phyloP scores from a whole-genome alignment of 2,888 invertebrate species.

The Sicus ferrugineus region DNA sequence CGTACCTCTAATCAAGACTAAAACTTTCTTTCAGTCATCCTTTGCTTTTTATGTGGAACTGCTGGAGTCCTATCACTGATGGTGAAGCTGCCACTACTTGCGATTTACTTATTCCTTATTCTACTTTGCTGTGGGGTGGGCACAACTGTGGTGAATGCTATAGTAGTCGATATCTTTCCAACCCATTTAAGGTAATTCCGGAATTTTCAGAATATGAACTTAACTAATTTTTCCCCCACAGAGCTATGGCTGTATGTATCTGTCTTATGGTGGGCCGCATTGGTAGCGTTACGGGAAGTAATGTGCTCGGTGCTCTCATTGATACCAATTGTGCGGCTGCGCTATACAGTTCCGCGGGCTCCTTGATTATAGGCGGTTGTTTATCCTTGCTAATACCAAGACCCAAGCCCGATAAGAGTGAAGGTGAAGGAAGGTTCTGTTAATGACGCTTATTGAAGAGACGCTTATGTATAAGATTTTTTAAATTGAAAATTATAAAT shows the following conservation, averaged over 20 bases:
- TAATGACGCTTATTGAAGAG: too few species aligned
- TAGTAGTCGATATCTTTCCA: constrained; percentile 55
- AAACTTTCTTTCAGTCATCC: too few species aligned
- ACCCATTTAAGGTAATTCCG: constrained; percentile 54
- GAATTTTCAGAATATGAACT: too few species aligned
- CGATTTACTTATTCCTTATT: constrained; percentile 49
- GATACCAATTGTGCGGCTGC: constrained; percentile 45
- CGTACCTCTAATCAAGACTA: too few species aligned
- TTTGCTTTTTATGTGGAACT: constrained; percentile 44
- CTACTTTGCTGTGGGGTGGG: constrained; percentile 48
- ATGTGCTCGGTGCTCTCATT: constrained; percentile 45
- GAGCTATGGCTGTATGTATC: constrained; percentile 51
- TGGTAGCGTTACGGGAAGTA: constrained; percentile 47
- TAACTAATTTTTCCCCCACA: constrained; percentile 30
- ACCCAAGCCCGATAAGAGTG: background rate
- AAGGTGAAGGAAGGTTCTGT: background rate
- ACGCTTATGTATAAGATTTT: too few species aligned
- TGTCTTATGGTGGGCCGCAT: constrained; percentile 49
- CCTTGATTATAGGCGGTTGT: constrained; percentile 40
- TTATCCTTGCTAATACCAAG: constrained; percentile 40
- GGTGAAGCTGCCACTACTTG: constrained; percentile 43
- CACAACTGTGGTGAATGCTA: constrained; percentile 52
- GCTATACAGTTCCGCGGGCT: constrained; percentile 38
- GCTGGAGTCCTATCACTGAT: constrained; percentile 44
- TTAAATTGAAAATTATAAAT: too few species aligned